A percentile compares a stretch with the other conserved stretches of the same genome.
Conservation (phyloP, 2,113 vertebrate genomes). For the Thomomys bottae region DNA sequence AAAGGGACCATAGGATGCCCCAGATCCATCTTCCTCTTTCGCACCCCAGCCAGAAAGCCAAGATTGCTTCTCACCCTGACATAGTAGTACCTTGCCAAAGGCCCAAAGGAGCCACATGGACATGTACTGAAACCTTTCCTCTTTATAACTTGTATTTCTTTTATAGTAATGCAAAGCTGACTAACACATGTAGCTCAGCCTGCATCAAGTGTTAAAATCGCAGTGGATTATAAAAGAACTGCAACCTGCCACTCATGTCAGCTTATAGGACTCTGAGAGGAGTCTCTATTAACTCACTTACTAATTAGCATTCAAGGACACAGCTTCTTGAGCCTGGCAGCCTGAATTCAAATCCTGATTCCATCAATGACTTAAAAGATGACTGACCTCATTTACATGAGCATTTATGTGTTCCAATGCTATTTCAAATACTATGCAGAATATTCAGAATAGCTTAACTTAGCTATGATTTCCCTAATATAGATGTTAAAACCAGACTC, state of each 20-base stretch:
- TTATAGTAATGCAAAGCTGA: background rate
- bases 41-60: background rate
- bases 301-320: conserved; percentile 3
- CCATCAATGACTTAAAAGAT: background rate
- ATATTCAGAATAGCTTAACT: background rate
- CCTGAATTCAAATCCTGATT: conserved; percentile 21
- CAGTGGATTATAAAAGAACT: too few relatives aligned
- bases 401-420: background rate
- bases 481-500: background rate
- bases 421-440: background rate
- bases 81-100: background rate
- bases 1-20: too few relatives aligned
- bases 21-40: background rate
- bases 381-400: background rate
- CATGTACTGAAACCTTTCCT: background rate
- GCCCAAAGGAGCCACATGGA: background rate
- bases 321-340: background rate
- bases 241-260: background rate
- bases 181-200: background rate
- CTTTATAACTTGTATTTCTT: background rate
- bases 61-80: background rate
- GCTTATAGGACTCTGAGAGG: background rate
- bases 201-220: background rate
- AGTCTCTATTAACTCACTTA: conserved; percentile 6
- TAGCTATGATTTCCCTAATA: background rate